Evolutionary conservation across 2,888 invertebrate genomes (phyloP), one percentile per base, ranked within the genome.

Genomic region (Acanthococcus lagerstroemiae): DNA sequence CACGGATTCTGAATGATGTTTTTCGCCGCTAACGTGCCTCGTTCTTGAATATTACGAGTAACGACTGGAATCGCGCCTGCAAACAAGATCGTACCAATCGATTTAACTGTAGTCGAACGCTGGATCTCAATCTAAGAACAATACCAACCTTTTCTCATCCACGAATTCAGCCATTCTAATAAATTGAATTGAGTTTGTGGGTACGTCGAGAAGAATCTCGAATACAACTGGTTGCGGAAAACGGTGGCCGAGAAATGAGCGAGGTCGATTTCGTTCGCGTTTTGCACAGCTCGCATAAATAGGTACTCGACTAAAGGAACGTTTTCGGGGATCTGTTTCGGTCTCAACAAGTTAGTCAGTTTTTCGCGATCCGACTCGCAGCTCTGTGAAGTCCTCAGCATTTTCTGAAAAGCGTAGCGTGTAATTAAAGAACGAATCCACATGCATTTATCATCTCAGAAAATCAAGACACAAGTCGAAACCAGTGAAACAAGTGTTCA

Each of bases 131-230:
- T n/a, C n/a, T n/a, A n/a, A n/a, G n/a, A n/a, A n/a, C n/a, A n/a
- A n/a, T n/a, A n/a, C n/a, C n/a, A n/a, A 63, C 63, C 63, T 63
- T 44, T 63, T 30, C 37, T 63, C 17, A 63, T 63, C 63, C 63
- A 63, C 5, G 30, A n/a, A 19, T 52, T 54, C 24, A 63, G n/a
- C 63, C 63, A 63, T 17, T 63, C 54, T 3, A 63, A 44, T 22
- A 52, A 52, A 54, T 54, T 52, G 7, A 63, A 15, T 15, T 63
- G 17, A 15, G n/a, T 30, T 37, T 54, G 30, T 1, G 63, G 63
- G 37, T 54, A 63, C 3, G 63, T 63, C 1, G 52, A 17, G 12
- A 63, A 63, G 24, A 63, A 63, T 30, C 63, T 50, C 9, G 63
- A 63, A 54, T 63, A 44, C 22, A 63, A 22, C 37, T 52, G 19